These are phyloP conservation scores for Oryzaephilus surinamensis DNA, from an alignment of 1,140 invertebrate species.

Conservation along the genomic window DNA sequence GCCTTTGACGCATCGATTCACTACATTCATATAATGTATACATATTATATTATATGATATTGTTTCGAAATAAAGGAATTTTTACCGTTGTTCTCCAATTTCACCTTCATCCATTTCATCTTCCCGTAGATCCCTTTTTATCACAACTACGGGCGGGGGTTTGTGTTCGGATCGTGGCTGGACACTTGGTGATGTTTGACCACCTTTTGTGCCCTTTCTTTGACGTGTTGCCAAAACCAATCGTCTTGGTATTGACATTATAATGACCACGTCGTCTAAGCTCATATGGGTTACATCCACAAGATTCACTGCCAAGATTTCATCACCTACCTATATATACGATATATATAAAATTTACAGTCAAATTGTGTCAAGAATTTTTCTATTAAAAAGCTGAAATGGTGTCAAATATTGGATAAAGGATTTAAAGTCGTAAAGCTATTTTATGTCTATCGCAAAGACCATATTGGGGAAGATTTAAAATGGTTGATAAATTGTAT, in stretches of 20 bases:
- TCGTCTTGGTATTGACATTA: conserved; percentile 96
- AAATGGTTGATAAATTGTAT: too few species aligned
- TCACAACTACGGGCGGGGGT: conserved; percentile 83
- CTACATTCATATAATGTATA: conserved; percentile 16
- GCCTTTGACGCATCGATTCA: conserved; percentile 39
- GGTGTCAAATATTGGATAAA: too few species aligned
- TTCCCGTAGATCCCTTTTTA: conserved; percentile 82
- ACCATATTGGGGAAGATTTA: too few species aligned
- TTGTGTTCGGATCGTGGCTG: conserved; percentile 67
- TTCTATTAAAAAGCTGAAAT: too few species aligned
- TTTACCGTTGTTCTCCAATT: conserved; percentile 41
- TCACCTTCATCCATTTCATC: conserved; percentile 60
- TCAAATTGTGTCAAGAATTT: too few species aligned
- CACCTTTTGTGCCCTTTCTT: conserved; percentile 53
- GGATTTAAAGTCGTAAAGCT: too few species aligned
- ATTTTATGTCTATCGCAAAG: too few species aligned
- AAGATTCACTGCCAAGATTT: conserved; percentile 94
- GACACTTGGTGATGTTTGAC: conserved; percentile 52
- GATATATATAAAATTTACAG: too few species aligned
- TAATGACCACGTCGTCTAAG: conserved; percentile 96
- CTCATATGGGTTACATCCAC: conserved; percentile 97
- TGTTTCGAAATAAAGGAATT: neutral
- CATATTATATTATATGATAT: too few species aligned
- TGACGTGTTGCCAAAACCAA: conserved; percentile 86
- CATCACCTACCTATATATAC: conserved; percentile 88